Conservation (phyloP, 2,797 vertebrate genomes). For the Phalanger gymnotis region DNA sequence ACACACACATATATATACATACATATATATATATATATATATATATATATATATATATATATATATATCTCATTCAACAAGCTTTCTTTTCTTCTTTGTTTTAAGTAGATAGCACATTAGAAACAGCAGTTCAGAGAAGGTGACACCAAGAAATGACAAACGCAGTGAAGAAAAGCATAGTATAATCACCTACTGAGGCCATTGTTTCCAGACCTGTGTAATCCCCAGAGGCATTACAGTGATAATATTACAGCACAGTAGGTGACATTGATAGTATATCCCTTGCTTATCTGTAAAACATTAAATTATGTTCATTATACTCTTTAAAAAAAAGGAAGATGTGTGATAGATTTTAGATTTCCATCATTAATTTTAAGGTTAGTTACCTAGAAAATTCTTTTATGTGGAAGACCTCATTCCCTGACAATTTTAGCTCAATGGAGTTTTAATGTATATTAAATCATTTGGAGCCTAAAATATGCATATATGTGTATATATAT, state of each 20-base stretch:
- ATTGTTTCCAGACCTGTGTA: neutral
- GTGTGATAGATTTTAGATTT: neutral
- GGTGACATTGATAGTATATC: neutral
- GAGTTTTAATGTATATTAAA: neutral
- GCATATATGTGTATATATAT: neutral
- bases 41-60: too few relatives aligned
- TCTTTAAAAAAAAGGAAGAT: neutral
- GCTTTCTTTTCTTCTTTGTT: constrained; percentile 15
- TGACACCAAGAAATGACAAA: neutral
- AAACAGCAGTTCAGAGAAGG: neutral
- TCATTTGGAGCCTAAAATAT: neutral
- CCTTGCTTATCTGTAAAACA: neutral
- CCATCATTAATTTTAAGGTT: neutral
- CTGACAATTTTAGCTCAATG: neutral
- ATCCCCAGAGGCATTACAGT: neutral
- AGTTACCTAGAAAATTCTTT: neutral
- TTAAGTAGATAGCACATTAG: neutral
- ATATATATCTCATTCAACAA: constrained; percentile 16
- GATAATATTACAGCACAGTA: neutral
- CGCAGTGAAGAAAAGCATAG: neutral
- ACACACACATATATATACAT: too few relatives aligned
- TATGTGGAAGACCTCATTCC: neutral
- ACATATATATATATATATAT: too few relatives aligned
- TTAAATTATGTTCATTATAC: neutral
- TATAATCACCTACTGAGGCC: constrained; percentile 14